These are phyloP conservation scores for Pyrgus malvae DNA, from an alignment of 2,888 invertebrate genomes.

Conservation along the genomic window DNA sequence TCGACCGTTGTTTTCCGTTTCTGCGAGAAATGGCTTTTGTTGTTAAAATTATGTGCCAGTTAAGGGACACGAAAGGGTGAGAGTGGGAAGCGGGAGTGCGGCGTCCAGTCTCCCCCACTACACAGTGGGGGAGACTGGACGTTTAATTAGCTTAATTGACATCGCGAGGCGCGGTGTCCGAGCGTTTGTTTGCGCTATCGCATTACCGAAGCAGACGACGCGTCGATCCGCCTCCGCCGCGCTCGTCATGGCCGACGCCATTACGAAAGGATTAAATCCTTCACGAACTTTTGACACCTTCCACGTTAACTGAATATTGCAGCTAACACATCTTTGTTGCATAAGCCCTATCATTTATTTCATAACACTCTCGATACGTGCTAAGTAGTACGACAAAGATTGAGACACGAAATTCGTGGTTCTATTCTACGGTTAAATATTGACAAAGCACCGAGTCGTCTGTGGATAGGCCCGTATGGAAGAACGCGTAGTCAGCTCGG, in stretches of 20 bases:
- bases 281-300: conserved; percentile 18
- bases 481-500: conserved; percentile 59
- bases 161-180: conserved; percentile 78
- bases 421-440: conserved; percentile 19
- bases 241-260: conserved; percentile 21
- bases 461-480: conserved; percentile 43
- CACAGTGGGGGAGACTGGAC: too few species aligned
- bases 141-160: conserved; percentile 82
- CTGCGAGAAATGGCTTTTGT: conserved; percentile 64
- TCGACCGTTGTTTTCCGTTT: conserved; percentile 54
- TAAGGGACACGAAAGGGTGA: conserved; percentile 55
- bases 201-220: conserved; percentile 57
- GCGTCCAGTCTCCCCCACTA: conserved; percentile 61
- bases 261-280: conserved; percentile 38
- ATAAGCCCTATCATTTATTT: conserved; percentile 5
- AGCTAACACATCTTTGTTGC: neutral
- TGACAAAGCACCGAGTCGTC: conserved; percentile 37
- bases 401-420: neutral
- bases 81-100: conserved; percentile 43
- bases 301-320: conserved; percentile 3
- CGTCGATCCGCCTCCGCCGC: conserved; percentile 41
- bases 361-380: neutral
- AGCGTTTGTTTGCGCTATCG: conserved; percentile 78
- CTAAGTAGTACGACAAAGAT: neutral
- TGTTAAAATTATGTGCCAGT: conserved; percentile 69